Evolutionary conservation across 2,888 invertebrate species (phyloP), one percentile per base, ranked within the genome.

Genomic region (Pollenia angustigena): DNA sequence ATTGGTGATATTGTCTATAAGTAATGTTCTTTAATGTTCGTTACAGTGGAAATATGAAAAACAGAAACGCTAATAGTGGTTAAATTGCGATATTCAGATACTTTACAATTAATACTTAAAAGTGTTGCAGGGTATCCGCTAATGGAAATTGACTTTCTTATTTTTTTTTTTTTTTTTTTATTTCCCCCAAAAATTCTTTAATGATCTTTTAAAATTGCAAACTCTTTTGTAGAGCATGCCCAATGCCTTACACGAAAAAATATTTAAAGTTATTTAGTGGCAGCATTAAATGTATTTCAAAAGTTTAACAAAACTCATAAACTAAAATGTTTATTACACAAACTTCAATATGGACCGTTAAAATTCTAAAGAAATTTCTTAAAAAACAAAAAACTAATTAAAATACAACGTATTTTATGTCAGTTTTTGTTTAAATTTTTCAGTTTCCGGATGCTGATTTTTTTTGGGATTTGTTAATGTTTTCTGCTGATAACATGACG

Each of bases 391-490:
- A 32, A 32, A 32, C 32, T 32, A 32, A 32, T 32, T 32, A 32
- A 32, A 32, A 32, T 32, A 32, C 32, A 32, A 32, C 32, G 32
- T 32, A 32, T 32, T 46, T 64, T 2, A 62, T 6, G 16, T 64
- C 32, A 32, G 16, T 10, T 16, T 11, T 32, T 14, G 14, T 46
- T 66, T 66, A 46, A n/a, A 32, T 44, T 54, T 52, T n/a, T 54
- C 64, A n/a, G 23, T 68, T 62, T 62, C 62, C 80, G 80, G 71
- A 62, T 80, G 80, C 71, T 80, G 80, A 11, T 62, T 62, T 80
- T 58, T 50, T 14, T 32, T 6, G 4, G 32, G 32, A 32, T 14
- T 68, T 79, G 14, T 32, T 23, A 40, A 23, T 16, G 46, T 46
- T 32, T 56, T 12, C 48, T 18, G 11, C 12, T 11, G 50, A 68